phyloP scores from a whole-genome alignment of 92 coral and sea anemone genomes.

The Palythoa grandiflora region DNA sequence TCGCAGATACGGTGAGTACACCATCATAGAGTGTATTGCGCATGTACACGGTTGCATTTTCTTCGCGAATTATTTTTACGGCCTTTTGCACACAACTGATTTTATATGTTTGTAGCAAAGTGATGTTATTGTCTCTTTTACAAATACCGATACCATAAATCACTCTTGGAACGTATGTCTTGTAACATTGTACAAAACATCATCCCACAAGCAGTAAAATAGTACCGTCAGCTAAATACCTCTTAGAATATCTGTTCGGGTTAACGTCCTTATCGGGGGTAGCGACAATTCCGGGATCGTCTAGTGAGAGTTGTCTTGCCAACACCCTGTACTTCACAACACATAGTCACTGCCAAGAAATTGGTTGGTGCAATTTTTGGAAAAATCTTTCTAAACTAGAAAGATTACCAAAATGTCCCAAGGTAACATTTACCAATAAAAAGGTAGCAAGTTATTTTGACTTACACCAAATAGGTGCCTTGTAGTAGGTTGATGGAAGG shows the following conservation, averaged over 20 bases:
- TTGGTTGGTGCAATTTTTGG: slow-evolving; percentile 99
- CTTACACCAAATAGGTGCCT: too few relatives aligned
- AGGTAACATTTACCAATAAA: too few relatives aligned
- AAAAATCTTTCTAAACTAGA: slow-evolving; percentile 60
- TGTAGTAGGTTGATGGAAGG: too few relatives aligned
- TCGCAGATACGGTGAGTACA: slow-evolving; percentile 91
- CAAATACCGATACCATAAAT: not conserved
- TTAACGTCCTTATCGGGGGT: slow-evolving; percentile 99
- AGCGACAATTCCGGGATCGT: slow-evolving; percentile 94
- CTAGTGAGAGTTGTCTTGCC: slow-evolving; percentile 96
- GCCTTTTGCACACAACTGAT: not conserved
- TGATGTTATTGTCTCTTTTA: not conserved
- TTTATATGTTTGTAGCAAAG: slow-evolving; percentile 33
- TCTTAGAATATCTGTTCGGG: not conserved
- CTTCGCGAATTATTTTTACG: not conserved
- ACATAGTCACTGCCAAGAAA: slow-evolving; percentile 82
- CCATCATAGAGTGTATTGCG: slow-evolving; percentile 13
- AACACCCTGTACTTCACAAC: slow-evolving; percentile 88
- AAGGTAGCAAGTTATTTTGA: too few relatives aligned
- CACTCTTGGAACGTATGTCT: not conserved
- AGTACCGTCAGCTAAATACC: not conserved
- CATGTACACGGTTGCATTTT: not conserved
- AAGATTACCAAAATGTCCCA: not conserved
- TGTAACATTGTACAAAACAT: not conserved
- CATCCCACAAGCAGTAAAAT: slow-evolving; percentile 46